A percentile compares a stretch with the other conserved stretches of the same genome.
Evolutionary conservation across 2,113 vertebrate genomes (phyloP).

Genomic region (Onychostoma macrolepis): DNA sequence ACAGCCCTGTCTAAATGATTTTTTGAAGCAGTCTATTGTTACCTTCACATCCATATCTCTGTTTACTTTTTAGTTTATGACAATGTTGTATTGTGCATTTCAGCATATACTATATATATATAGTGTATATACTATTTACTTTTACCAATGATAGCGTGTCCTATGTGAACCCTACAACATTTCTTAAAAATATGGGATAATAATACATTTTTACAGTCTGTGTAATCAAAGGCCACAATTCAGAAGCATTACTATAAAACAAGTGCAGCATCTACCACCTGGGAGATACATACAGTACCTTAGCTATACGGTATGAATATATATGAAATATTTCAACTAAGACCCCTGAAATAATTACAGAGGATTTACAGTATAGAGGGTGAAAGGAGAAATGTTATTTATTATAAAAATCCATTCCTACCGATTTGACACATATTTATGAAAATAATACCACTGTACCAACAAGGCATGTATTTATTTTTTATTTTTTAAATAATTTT

Average conservation of each 20-base stretch:
- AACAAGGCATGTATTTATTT: neutral
- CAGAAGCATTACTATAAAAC: neutral
- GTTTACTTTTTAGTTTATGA: neutral
- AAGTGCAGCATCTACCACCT: neutral
- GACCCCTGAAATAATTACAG: neutral
- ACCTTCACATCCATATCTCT: neutral
- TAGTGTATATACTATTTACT: neutral
- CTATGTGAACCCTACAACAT: neutral
- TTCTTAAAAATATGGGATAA: neutral
- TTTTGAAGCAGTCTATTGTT: neutral
- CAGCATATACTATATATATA: neutral
- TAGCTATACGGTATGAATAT: neutral
- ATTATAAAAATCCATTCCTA: neutral
- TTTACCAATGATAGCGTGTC: too few relatives aligned
- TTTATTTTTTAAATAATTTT: too few relatives aligned
- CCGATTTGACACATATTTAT: neutral
- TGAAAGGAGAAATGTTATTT: neutral
- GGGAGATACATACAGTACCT: neutral
- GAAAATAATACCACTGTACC: neutral
- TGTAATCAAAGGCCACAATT: neutral
- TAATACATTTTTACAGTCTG: neutral
- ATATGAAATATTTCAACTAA: neutral
- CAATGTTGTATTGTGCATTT: neutral
- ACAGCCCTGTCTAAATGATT: conserved; percentile 1
- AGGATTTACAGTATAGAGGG: neutral